phyloP scores from a whole-genome alignment of 2,888 invertebrate genomes.

The Homarus gammarus region DNA sequence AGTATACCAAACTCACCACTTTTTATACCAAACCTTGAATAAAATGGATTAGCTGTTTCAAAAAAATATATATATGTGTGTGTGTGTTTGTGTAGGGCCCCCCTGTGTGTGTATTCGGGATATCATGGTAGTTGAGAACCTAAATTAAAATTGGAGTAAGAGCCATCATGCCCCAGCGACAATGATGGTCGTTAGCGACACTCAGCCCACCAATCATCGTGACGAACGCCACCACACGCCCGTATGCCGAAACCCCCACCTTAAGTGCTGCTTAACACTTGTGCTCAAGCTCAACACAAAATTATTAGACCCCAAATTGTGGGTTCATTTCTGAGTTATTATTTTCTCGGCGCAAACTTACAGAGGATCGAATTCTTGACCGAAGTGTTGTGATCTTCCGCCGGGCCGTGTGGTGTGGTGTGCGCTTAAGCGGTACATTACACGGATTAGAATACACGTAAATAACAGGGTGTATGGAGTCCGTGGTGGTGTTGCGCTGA shows the following conservation, averaged over 20 bases:
- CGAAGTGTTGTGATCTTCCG: background rate
- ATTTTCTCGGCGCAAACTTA: background rate
- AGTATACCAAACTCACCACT: background rate
- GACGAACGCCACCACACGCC: conserved; percentile 16
- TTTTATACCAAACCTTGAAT: background rate
- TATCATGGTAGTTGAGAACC: no score
- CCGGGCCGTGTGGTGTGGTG: background rate
- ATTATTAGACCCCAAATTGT: conserved; percentile 60
- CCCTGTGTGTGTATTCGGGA: no score
- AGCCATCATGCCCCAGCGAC: conserved; percentile 15
- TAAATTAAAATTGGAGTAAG: conserved; percentile 50
- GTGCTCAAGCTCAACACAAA: conserved; percentile 18
- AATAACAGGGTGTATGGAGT: no score
- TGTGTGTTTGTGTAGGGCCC: no score
- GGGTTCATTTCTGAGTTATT: conserved; percentile 32
- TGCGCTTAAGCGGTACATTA: background rate
- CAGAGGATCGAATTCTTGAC: background rate
- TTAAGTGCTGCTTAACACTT: conserved; percentile 3
- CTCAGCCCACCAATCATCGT: conserved; percentile 55
- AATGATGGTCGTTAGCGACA: conserved; percentile 68
- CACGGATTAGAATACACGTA: background rate
- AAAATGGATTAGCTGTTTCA: background rate
- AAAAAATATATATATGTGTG: no score
- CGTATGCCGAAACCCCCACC: conserved; percentile 20
- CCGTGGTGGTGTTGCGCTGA: no score